Percentiles rank a stretch among this genome's conserved stretches.
Evolutionary conservation across 2,888 invertebrate genomes (phyloP).

Genomic region (Neuroscelio doddi): DNA sequence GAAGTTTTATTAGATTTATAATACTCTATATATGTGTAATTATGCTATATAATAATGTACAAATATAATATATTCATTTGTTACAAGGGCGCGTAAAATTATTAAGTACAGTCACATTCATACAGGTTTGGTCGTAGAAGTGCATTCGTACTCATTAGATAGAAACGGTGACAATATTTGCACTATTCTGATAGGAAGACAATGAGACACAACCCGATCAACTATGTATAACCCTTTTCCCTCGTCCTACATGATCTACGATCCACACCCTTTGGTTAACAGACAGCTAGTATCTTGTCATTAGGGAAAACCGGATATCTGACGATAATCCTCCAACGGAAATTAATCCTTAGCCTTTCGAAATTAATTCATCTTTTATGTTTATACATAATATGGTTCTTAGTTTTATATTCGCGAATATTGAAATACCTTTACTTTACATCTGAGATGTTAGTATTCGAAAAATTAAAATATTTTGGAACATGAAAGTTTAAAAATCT

Average conservation of each 20-base stretch:
- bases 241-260: slow-evolving; percentile 54
- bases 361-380: slow-evolving; percentile 50
- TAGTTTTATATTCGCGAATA: no score
- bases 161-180: slow-evolving; percentile 69
- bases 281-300: slow-evolving; percentile 29
- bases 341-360: slow-evolving; percentile 60
- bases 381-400: no score
- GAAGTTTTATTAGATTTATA: no score
- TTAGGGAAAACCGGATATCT: slow-evolving; percentile 48
- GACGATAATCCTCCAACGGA: slow-evolving; percentile 59
- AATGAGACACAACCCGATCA: slow-evolving; percentile 65
- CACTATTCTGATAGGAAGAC: slow-evolving; percentile 66
- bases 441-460: no score
- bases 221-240: slow-evolving; percentile 60
- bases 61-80: no score
- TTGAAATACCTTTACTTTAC: no score
- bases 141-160: slow-evolving; percentile 49
- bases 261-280: slow-evolving; percentile 51
- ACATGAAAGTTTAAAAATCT: no score
- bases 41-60: no score
- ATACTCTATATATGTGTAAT: no score
- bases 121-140: slow-evolving; percentile 18
- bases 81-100: no score
- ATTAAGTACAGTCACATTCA: no score
- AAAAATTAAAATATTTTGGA: no score